A percentile compares a stretch with the other conserved stretches of the same genome.
phyloP scores from a whole-genome alignment of 1,140 invertebrate species.

The Drosophila ironensis region DNA sequence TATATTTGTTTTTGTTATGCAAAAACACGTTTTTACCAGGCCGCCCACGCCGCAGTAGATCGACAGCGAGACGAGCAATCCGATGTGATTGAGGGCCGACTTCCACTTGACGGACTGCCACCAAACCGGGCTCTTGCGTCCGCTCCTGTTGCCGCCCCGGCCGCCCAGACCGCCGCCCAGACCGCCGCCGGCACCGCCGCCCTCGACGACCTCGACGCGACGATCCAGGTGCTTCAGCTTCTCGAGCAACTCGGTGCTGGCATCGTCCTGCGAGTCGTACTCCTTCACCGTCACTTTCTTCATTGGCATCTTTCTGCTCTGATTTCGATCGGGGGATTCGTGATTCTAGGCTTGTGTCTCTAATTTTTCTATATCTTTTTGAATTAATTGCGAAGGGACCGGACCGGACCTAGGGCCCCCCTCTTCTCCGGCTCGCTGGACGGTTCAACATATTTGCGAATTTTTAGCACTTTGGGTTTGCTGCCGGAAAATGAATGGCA shows the following conservation, averaged over 20 bases:
- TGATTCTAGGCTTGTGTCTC: too few relatives aligned
- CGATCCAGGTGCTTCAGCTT: conserved; percentile 79
- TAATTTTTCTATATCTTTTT: background rate
- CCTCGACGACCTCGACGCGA: conserved; percentile 58
- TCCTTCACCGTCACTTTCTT: conserved; percentile 54
- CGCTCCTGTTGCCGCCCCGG: background rate
- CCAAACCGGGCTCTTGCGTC: conserved; percentile 43
- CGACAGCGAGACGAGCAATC: conserved; percentile 87
- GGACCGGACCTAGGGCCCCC: too few relatives aligned
- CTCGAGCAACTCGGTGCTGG: conserved; percentile 73
- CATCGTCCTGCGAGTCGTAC: conserved; percentile 74
- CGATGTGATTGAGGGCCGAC: conserved; percentile 86
- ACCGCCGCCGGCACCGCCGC: conserved; percentile 28
- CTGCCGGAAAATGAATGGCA: too few relatives aligned
- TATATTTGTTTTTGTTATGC: conserved; percentile 36
- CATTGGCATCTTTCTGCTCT: conserved; percentile 11
- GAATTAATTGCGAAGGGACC: conserved; percentile 4
- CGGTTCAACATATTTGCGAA: background rate
- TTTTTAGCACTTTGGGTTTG: background rate
- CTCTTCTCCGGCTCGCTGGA: background rate
- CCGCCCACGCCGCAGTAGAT: conserved; percentile 89
- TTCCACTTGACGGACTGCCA: conserved; percentile 82
- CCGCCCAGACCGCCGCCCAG: conserved; percentile 19
- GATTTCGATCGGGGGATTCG: background rate
- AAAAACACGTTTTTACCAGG: conserved; percentile 84